Evolutionary conservation across 2,888 invertebrate species (phyloP), one percentile per base, ranked within the genome.

Genomic region (Tolmerus cingulatus): DNA sequence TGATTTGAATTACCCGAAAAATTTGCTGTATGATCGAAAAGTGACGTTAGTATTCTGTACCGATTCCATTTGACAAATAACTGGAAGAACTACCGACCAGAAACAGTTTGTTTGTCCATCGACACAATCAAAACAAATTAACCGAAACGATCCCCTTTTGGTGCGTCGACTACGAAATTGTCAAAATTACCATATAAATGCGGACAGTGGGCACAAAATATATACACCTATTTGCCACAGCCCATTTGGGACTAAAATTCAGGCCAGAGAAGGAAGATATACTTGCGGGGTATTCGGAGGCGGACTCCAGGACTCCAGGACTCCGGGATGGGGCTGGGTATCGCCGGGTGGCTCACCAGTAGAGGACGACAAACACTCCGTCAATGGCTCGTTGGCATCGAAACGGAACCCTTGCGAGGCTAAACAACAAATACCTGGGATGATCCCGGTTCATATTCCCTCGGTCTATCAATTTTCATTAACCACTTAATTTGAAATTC

Each of bases 401-500:
- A 82, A 82, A 57, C n/a, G 55, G 66, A 82, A 66, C 82, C 82
- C 82, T 82, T 82, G 57, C 57, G 37, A 82, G 57, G 82, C 66
- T 40, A 66, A 82, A 82, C 66, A 82, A 82, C 82, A 82, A 82
- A 82, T 82, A 82, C 57, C 82, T 57, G 78, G 78, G 57, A 87
- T 87, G 81, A 87, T 87, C 81, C 81, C 66, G 78, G 86, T 81
- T 87, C 79, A 86, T 82, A 87, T 87, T 86, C 87, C 87, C 55
- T 43, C 78, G 74, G 87, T 81, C 88, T 85, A 87, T 88, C 87
- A 88, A 87, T 88, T 88, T 87, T 88, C 88, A 88, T 88, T 88
- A 88, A 88, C 87, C 87, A 86, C 88, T 88, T 88, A 88, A 88
- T 88, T 88, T 88, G 88, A 88, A 88, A 88, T 88, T 88, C 88